A percentile compares a stretch with the other conserved stretches of the same genome.
Conservation (phyloP, 2,113 vertebrate genomes). For the Dolichotis patagonum region DNA sequence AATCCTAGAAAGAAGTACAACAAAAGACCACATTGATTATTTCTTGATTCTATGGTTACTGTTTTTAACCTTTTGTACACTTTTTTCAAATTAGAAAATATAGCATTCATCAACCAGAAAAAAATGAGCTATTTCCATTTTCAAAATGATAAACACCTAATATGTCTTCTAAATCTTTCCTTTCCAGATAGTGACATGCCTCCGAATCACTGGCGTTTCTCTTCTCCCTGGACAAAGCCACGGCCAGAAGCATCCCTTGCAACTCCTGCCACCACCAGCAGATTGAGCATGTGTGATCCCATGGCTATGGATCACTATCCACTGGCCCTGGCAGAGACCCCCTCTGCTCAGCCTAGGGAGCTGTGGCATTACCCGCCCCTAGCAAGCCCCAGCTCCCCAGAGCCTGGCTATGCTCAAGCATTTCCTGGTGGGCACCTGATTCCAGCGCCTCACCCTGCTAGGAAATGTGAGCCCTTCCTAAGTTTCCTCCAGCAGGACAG, state of each 20-base stretch:
- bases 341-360: slow-evolving; percentile 70
- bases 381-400: slow-evolving; percentile 58
- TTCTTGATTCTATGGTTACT: slow-evolving; percentile 28
- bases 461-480: slow-evolving; percentile 90
- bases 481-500: slow-evolving; percentile 91
- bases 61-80: not conserved
- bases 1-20: slow-evolving; percentile 18
- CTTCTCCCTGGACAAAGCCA: slow-evolving; percentile 84
- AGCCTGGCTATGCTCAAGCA: slow-evolving; percentile 68
- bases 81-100: slow-evolving; percentile 51
- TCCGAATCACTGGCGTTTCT: slow-evolving; percentile 85
- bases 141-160: slow-evolving; percentile 20
- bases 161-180: slow-evolving; percentile 46
- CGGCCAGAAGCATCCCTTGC: slow-evolving; percentile 70
- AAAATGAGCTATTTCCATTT: slow-evolving; percentile 25
- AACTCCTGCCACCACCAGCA: slow-evolving; percentile 61
- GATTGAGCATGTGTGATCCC: slow-evolving; percentile 52
- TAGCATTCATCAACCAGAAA: not conserved
- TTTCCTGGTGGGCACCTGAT: slow-evolving; percentile 72
- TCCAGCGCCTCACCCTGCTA: slow-evolving; percentile 80
- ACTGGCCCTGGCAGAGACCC: slow-evolving; percentile 65
- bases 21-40: not conserved
- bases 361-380: slow-evolving; percentile 83
- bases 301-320: slow-evolving; percentile 74
- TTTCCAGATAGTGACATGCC: slow-evolving; percentile 77